phyloP scores from a whole-genome alignment of 64 coral and sea anemone genomes.

The Dendronephthya gigantea region DNA sequence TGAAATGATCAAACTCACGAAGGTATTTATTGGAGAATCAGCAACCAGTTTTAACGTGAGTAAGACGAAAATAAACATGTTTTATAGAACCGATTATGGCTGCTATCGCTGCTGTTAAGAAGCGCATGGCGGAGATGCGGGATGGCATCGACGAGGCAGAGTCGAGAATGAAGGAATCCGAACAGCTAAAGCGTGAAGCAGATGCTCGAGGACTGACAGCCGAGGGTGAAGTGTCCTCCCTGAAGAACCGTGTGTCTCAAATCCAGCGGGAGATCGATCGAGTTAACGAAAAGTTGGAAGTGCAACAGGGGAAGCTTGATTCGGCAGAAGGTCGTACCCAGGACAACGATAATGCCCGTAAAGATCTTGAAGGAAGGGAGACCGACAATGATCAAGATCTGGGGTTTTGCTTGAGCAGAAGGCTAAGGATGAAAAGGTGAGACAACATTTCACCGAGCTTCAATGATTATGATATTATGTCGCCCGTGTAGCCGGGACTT shows the following conservation, averaged over 20 bases:
- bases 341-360: background rate
- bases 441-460: background rate
- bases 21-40: no score
- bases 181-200: background rate
- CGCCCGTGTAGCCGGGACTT: no score
- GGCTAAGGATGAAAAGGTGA: background rate
- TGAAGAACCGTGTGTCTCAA: background rate
- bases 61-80: no score
- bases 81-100: no score
- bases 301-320: background rate
- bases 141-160: background rate
- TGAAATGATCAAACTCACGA: no score
- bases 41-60: no score
- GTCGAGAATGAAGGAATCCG: background rate
- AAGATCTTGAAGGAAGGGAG: background rate
- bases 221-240: background rate
- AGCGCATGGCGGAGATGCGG: background rate
- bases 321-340: background rate
- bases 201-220: background rate
- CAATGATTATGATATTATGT: no score
- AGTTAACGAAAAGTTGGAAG: background rate
- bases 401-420: background rate
- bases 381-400: constrained; percentile 9
- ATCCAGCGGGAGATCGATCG: background rate
- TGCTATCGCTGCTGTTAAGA: background rate